Evolutionary conservation across 2,113 vertebrate species (phyloP), one percentile per base, ranked within the genome.

Genomic region (Pristiophorus japonicus): DNA sequence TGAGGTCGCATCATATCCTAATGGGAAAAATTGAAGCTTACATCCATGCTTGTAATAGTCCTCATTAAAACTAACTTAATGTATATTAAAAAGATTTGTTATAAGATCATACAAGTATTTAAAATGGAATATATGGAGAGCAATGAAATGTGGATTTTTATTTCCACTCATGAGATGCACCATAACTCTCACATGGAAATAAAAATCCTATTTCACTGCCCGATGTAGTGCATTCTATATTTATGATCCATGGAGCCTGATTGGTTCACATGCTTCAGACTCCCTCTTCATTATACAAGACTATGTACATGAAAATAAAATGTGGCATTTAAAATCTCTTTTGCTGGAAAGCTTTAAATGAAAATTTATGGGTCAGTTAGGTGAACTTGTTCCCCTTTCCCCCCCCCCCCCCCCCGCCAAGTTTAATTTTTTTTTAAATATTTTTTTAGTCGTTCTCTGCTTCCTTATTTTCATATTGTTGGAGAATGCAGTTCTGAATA

Each of bases 121-220:
- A 92, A 92, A 92, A 92, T 24, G 59, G 88, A 42, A 92, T 92
- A 92, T 92, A 92, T 92, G 88, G 88, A 65, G 88, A 92, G 88
- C 88, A 92, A n/a, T 92, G 88, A 92, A 92, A 63, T 92, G 88
- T 92, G 88, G 59, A 92, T 92, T 92, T 91, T 92, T 92, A 92
- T 92, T 63, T 92, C 88, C 88, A 92, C 34, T 92, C 88, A 92
- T 92, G 88, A 92, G 88, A 92, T 65, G 88, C 88, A 92, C 62
- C 88, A 92, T 92, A 92, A 92, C 88, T 92, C 88, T 92, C 88
- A 42, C 88, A 92, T 92, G 62, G 87, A 92, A 63, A 92, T 92
- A 92, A 92, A 92, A 92, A 63, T 63, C 59, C 88, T 92, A 92
- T 92, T 92, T 92, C 59, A 92, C 88, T 92, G 16, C 59, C 88